Base-by-base conservation (phyloP, 2,888 invertebrate species). In the Galeopsomyia nigrocyanea region DNA sequence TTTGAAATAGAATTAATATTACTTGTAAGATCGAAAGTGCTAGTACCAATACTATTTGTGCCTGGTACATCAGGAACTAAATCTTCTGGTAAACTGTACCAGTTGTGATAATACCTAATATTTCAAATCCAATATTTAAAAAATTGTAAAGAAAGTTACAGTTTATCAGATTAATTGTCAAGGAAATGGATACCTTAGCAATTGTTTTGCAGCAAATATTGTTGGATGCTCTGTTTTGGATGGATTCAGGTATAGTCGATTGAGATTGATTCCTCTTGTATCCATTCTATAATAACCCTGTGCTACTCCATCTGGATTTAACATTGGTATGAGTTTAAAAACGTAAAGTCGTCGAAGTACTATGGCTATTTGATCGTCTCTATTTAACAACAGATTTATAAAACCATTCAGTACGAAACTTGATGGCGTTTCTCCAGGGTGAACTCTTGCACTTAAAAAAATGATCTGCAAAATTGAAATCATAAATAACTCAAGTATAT, bases 361-460 rank as follows among this genome's bases (percentile, higher is more conserved):
- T 65, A 90, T 88, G 21, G 95, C 95, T 68, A 94, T 89, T 0
- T 92, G 90, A 84, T 96, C 96, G 73, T 92, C 91, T 46, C 91
- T 89, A 73, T 89, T 91, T 19, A 96, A 86, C 55, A 97, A 87
- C 57, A 95, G 91, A 82, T 95, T 93, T 9, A 97, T 87, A 80
- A 96, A 92, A 0, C 97, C 97, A 85, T 96, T 95, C 86, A 96
- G 92, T 16, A 96, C 96, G 87, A 94, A 95, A 86, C 94, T 95
- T 0, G 95, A 94, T 0, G 96, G 96, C 0, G 96, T 96, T 87
- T 97, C 97, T 1, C 96, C 96, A 16, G 96, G 96, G 87, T 97
- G 97, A 64, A 97, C 96, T 74, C 97, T 89, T 5, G 96, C 95
- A 73, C 95, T 95, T 80, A 97, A 88, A 84, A 96, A 93, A 79